Base-by-base conservation (phyloP, 2,888 invertebrate genomes). In the Leptopilina syphax region DNA sequence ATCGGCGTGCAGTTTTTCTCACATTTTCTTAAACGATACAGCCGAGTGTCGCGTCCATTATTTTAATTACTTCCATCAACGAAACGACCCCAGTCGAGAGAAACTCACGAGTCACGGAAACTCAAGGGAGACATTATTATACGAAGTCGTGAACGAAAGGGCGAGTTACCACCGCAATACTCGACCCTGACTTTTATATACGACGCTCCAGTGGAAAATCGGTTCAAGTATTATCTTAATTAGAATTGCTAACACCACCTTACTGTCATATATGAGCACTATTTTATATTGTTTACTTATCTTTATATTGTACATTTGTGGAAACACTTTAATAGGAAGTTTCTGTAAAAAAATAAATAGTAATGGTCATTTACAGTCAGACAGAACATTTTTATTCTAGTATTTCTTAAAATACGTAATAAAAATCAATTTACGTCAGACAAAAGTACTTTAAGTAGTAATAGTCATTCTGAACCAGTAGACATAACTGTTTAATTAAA, bases 21-120 rank as follows among this genome's bases (percentile, higher is more conserved):
- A 73, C 78, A 50, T 81, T 85, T 85, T 79, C 70, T 73, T 68
- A 60, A 79, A 79, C 77, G 78, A 81, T 82, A 76, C 73, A 76
- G 79, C 80, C 66, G 80, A 78, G 81, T 83, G 82, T 83, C 80
- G 80, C 83, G 81, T 77, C 87, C 87, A 88, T 89, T 89, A 89
- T 89, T 89, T 88, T 88, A 89, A 89, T 89, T 89, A 86, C 87
- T 85, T 85, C 86, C 87, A 89, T 88, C 87, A 85, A 85, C 82
- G 84, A 81, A 86, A 86, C 84, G 84, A 82, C 81, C 78, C 44
- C 83, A 82, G 80, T 83, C 41, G 85, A 84, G 84, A 80, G 80
- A 83, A 83, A 83, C 83, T 83, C 82, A 77, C 83, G 83, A 44
- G 44, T 44, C 44, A 6, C 44, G 84, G 9, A 84, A 86, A 85